These are phyloP conservation scores for Cyprinus carpio DNA, from an alignment of 2,113 vertebrate genomes.

Conservation along the genomic window DNA sequence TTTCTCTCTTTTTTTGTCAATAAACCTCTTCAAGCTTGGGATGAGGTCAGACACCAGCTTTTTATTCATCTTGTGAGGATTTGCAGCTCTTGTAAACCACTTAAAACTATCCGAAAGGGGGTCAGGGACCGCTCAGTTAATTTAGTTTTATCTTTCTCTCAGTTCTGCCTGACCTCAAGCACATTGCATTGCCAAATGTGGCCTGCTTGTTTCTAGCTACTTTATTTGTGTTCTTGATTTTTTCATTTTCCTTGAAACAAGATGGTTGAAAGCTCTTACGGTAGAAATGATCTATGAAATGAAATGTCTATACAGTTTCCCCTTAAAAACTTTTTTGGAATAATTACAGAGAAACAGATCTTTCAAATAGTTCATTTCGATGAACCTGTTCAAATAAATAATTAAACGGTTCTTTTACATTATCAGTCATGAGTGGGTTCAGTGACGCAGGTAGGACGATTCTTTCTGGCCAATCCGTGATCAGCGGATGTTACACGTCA, in stretches of 20 bases:
- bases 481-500: too few species aligned
- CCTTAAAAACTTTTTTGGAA: neutral
- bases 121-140: conserved; percentile 78
- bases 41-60: conserved; percentile 74
- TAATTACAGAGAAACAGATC: neutral
- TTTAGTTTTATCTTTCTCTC: conserved; percentile 78
- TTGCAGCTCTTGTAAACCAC: conserved; percentile 72
- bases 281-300: neutral
- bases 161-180: conserved; percentile 72
- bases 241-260: conserved; percentile 28
- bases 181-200: conserved; percentile 65
- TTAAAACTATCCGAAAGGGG: conserved; percentile 74
- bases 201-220: conserved; percentile 63
- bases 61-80: conserved; percentile 74
- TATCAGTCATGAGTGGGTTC: too few species aligned
- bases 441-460: too few species aligned
- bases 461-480: too few species aligned
- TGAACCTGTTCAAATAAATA: too few species aligned
- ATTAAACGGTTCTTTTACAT: too few species aligned
- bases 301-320: neutral
- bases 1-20: conserved; percentile 64
- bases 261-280: conserved; percentile 32
- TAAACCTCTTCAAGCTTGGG: conserved; percentile 71
- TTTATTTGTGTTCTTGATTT: conserved; percentile 69
- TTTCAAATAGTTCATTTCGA: neutral